Base-by-base conservation (phyloP, 2,888 invertebrate species). In the Orthosia gothica region DNA sequence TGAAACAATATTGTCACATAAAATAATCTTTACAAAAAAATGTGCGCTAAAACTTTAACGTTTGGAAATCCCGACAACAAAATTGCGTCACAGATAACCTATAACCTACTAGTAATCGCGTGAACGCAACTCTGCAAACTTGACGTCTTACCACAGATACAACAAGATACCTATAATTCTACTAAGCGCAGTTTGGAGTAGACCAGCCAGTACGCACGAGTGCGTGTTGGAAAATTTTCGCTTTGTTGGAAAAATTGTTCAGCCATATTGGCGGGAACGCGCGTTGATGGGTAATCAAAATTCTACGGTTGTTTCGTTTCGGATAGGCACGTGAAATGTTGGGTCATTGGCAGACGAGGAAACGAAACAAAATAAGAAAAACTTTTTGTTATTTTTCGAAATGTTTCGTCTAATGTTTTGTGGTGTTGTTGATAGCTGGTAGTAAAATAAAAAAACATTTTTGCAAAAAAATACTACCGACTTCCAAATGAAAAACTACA, bases 211-310 rank as follows among this genome's bases (percentile, higher is more conserved):
- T n/a, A 59, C 64, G 55, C 40, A 70, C 47, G 47, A 40, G 1
- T 13, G 23, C 18, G 3, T 12, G 23, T 4, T 23, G 26, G n/a
- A 45, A 73, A 70, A 47, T 54, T 67, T 64, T 57, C 55, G 11
- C 52, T 58, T 40, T 74, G 64, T 74, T 74, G 52, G 69, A 55
- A 74, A 77, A 76, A 74, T 65, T 73, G 61, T 75, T 70, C 61
- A 49, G 5, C 66, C 54, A 11, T 57, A 65, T 81, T 73, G 57
- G 69, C 62, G 69, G 45, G 69, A 66, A 63, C 45, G 55, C 20
- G 67, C 68, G 59, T 47, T 64, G 74, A 72, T 74, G 61, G 73
- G 76, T 78, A 63, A 85, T 85, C 85, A 87, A 80, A 82, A 85
- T 85, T 85, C 87, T 75, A 52, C 58, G 62, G 74, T 65, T 62